phyloP scores from a whole-genome alignment of 2,888 invertebrate genomes.

The Mimumesa dahlbomi region DNA sequence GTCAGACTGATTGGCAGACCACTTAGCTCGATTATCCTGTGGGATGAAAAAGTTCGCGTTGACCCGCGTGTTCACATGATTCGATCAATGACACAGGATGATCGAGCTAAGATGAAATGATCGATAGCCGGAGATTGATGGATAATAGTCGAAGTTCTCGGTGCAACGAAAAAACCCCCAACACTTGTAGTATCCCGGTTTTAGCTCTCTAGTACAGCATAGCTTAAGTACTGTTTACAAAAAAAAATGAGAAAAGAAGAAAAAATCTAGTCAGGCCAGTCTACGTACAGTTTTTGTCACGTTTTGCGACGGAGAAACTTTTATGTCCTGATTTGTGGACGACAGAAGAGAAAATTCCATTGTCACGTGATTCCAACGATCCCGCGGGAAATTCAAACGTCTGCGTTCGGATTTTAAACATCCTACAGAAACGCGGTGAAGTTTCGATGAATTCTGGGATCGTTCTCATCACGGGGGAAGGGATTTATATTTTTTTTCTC shows the following conservation, averaged over 20 bases:
- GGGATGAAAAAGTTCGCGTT: neutral
- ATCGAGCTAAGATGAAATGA: slow-evolving; percentile 4
- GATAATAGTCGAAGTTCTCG: slow-evolving; percentile 60
- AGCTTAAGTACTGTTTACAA: slow-evolving; percentile 46
- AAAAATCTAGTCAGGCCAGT: slow-evolving; percentile 57
- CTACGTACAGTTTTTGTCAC: slow-evolving; percentile 14
- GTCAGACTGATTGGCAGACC: slow-evolving; percentile 2
- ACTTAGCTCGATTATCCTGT: slow-evolving; percentile 4
- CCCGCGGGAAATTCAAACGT: neutral
- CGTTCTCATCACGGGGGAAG: slow-evolving; percentile 15
- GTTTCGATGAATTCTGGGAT: too few species aligned
- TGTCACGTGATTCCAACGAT: slow-evolving; percentile 7
- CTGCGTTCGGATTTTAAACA: too few species aligned
- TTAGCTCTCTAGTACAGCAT: slow-evolving; percentile 56
- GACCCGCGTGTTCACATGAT: too few species aligned
- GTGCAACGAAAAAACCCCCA: slow-evolving; percentile 71
- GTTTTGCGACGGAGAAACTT: slow-evolving; percentile 8
- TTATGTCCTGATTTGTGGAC: slow-evolving; percentile 1
- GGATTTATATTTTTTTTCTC: slow-evolving; percentile 38
- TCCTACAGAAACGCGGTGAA: too few species aligned
- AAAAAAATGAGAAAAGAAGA: too few species aligned
- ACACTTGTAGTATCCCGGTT: slow-evolving; percentile 35
- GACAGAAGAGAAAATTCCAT: slow-evolving; percentile 15
- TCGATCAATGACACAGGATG: neutral
- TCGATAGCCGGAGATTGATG: too few species aligned